Evolutionary conservation across 2,113 vertebrate genomes (phyloP).

Genomic region (Ahaetulla prasina): DNA sequence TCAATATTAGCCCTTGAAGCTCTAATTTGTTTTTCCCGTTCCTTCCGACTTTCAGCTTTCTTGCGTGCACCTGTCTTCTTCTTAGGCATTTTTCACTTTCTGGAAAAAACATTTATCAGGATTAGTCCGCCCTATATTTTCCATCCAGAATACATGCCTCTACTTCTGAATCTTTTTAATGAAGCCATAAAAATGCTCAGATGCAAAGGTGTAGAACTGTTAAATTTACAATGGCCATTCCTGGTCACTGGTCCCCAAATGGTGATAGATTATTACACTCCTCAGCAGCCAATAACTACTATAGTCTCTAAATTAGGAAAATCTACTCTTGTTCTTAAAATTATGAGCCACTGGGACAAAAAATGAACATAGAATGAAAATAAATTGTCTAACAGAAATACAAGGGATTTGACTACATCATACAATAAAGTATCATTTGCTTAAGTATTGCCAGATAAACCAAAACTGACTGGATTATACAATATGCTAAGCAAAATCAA

Average conservation of each 20-base stretch:
- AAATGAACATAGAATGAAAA: not conserved
- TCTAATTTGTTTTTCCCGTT: constrained; percentile 89
- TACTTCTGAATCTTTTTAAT: not conserved
- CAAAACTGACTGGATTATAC: not conserved
- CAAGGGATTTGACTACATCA: not conserved
- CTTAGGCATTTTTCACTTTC: constrained; percentile 83
- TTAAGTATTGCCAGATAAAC: not conserved
- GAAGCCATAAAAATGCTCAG: too few species aligned
- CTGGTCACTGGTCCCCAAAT: not conserved
- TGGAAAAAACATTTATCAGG: constrained; percentile 14
- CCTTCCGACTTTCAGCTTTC: constrained; percentile 92
- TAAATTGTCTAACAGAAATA: not conserved
- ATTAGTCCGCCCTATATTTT: not conserved
- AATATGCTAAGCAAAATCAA: not conserved
- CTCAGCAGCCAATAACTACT: not conserved
- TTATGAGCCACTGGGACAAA: not conserved
- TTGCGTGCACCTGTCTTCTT: constrained; percentile 98
- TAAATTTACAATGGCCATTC: not conserved
- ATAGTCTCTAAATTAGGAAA: too few species aligned
- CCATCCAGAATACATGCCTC: not conserved
- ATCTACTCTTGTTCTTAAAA: not conserved
- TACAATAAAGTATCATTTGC: not conserved
- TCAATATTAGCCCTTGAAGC: constrained; percentile 84
- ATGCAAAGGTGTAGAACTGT: not conserved
- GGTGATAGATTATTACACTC: not conserved